A percentile compares a stretch with the other conserved stretches of the same genome.
Conservation (phyloP, 2,113 vertebrate species). For the Platysternon megacephalum region DNA sequence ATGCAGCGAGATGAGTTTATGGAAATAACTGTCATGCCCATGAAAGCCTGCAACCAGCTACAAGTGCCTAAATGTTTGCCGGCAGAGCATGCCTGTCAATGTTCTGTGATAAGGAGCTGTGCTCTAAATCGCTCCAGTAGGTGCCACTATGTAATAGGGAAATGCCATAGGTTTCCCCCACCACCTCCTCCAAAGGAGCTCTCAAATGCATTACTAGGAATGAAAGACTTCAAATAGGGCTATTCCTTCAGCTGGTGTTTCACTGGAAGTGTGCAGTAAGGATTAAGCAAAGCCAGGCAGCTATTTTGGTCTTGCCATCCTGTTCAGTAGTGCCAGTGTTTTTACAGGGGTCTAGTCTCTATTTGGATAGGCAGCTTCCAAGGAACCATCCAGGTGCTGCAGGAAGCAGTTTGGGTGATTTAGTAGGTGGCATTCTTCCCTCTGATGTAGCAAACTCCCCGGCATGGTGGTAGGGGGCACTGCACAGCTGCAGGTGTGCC, state of each 20-base stretch:
- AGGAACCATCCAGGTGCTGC: background rate
- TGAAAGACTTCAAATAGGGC: background rate
- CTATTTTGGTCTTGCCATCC: background rate
- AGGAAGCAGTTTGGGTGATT: conserved; percentile 34
- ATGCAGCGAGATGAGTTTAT: background rate
- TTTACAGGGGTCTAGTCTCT: background rate
- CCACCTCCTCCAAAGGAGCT: background rate
- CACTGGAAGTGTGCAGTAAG: accelerated
- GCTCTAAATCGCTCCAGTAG: background rate
- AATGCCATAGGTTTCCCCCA: background rate
- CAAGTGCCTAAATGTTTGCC: accelerated
- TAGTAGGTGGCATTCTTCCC: conserved; percentile 1
- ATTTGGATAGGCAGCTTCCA: background rate
- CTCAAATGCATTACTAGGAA: background rate
- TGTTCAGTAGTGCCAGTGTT: background rate
- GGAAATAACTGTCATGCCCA: background rate
- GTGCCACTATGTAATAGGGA: background rate
- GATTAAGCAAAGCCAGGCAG: background rate
- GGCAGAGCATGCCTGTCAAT: background rate
- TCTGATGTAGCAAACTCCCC: background rate
- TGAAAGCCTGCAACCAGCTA: background rate
- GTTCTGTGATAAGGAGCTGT: background rate
- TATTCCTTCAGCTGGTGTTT: background rate
- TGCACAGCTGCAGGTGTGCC: background rate
- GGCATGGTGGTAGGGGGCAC: background rate